phyloP scores from a whole-genome alignment of 53 echinoderm and acorn worm species.

The Echinometra lucunter region DNA sequence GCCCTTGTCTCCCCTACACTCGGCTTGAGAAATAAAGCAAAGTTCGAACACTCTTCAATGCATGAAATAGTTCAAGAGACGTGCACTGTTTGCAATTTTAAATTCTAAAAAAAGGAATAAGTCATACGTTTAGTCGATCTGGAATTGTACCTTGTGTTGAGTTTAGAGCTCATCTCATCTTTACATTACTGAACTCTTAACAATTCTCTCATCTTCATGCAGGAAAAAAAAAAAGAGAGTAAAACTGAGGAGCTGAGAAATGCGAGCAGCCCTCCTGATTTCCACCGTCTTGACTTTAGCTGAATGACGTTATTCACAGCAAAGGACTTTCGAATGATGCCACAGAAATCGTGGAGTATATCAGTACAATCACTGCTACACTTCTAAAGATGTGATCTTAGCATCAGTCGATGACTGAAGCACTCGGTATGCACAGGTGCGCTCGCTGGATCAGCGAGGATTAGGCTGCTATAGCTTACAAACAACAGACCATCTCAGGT shows the following conservation, averaged over 20 bases:
- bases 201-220: background rate
- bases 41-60: background rate
- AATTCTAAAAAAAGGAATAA: background rate
- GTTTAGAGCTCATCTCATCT: background rate
- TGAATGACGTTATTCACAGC: background rate
- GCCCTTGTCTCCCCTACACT: background rate
- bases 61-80: background rate
- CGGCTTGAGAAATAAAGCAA: background rate
- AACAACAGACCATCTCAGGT: constrained; percentile 11
- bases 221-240: too few species aligned
- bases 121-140: background rate
- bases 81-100: background rate
- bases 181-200: background rate
- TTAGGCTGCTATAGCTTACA: constrained; percentile 29
- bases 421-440: background rate
- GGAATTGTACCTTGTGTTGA: background rate
- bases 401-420: constrained; percentile 14
- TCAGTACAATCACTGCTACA: background rate
- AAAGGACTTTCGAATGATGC: background rate
- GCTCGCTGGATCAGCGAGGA: background rate
- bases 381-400: constrained; percentile 2
- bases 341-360: background rate
- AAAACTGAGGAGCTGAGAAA: background rate
- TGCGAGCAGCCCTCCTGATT: background rate
- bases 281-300: background rate